A percentile compares a stretch with the other conserved stretches of the same genome.
phyloP scores from a whole-genome alignment of 2,888 invertebrate species.

The Galerucella nymphaeae region DNA sequence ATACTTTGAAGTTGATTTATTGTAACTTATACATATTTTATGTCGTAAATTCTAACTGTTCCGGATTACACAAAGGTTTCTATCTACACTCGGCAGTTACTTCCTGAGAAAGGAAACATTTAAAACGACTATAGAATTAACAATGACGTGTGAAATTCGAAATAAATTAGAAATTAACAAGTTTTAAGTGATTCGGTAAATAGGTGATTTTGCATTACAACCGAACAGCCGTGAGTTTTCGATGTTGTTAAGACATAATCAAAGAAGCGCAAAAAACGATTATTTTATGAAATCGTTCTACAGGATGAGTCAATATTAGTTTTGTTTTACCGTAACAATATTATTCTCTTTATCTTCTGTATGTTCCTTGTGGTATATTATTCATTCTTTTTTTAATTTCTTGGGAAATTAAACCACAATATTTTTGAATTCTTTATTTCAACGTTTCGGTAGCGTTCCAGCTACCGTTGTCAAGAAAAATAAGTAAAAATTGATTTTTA shows the following conservation, averaged over 20 bases:
- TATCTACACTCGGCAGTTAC: slow-evolving; percentile 25
- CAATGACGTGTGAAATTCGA: slow-evolving; percentile 24
- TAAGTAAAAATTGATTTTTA: too few relatives aligned
- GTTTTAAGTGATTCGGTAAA: not conserved
- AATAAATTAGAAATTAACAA: slow-evolving; percentile 18
- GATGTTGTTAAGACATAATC: not conserved
- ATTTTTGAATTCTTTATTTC: too few relatives aligned
- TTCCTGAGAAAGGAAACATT: slow-evolving; percentile 28
- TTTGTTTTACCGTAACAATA: not conserved
- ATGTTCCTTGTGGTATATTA: too few relatives aligned
- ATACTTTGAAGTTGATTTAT: not conserved
- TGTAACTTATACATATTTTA: slow-evolving; percentile 1
- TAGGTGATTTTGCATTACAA: not conserved
- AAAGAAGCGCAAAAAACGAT: not conserved
- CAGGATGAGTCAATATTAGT: not conserved
- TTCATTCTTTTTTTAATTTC: too few relatives aligned
- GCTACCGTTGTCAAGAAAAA: too few relatives aligned
- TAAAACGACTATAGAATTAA: slow-evolving; percentile 25
- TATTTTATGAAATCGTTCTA: not conserved
- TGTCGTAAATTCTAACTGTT: slow-evolving; percentile 23
- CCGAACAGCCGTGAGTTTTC: not conserved
- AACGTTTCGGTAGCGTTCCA: too few relatives aligned
- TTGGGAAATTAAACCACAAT: too few relatives aligned
- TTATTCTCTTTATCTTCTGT: not conserved
- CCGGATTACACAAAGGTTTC: slow-evolving; percentile 28